Conservation (phyloP, 2,888 invertebrate genomes). For the Phalangium opilio region DNA sequence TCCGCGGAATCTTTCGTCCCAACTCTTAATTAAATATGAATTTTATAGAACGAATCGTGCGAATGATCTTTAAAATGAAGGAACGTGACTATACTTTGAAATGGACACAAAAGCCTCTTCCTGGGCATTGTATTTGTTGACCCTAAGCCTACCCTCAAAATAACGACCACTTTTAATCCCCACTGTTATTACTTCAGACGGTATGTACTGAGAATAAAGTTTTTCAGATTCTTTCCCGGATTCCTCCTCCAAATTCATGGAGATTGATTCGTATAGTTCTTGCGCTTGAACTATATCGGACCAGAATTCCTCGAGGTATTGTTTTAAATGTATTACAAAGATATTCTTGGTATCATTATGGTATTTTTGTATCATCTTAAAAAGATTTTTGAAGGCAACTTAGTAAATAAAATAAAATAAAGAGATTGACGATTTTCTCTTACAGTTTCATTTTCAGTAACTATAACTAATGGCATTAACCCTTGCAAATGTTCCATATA, state of each 20-base stretch:
- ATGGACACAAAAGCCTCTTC: constrained; percentile 27
- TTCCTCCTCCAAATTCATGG: constrained; percentile 4
- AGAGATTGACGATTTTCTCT: background rate
- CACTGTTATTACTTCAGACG: constrained; percentile 7
- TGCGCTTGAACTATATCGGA: constrained; percentile 21
- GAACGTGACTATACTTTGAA: constrained; percentile 12
- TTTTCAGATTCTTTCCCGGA: constrained; percentile 20
- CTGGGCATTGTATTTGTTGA: constrained; percentile 27
- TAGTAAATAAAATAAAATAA: background rate
- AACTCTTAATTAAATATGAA: too few species aligned
- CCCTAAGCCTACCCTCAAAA: constrained; percentile 25
- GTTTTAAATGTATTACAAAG: constrained; percentile 25
- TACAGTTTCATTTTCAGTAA: constrained; percentile 23
- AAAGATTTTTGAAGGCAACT: background rate
- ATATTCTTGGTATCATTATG: constrained; percentile 19
- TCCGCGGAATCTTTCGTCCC: constrained; percentile 22
- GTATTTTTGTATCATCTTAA: constrained; percentile 1
- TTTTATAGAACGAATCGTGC: too few species aligned
- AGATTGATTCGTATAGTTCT: constrained; percentile 25
- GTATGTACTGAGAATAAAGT: constrained; percentile 11
- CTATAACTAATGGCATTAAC: constrained; percentile 27
- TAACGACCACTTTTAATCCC: constrained; percentile 14
- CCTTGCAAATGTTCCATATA: constrained; percentile 28
- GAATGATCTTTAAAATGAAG: too few species aligned
- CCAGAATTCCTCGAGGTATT: constrained; percentile 27